Percentiles rank a stretch among this genome's conserved stretches.
These are phyloP conservation scores for Sinocyclocheilus grahami DNA, from an alignment of 2,113 vertebrate genomes.

Conservation along the genomic window DNA sequence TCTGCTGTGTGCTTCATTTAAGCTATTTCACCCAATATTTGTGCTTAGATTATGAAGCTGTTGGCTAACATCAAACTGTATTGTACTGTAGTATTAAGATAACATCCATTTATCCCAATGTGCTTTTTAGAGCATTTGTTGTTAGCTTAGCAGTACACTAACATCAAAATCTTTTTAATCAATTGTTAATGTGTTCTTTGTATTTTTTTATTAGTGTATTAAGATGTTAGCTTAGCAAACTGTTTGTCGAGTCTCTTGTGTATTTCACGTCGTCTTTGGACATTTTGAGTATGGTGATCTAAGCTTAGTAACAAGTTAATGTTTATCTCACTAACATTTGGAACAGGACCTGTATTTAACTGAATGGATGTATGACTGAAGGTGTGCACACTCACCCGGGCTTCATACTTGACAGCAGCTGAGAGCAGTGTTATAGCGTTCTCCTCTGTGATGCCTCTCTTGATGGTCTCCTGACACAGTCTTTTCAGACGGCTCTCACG, in stretches of 20 bases:
- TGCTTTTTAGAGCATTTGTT: too few relatives aligned
- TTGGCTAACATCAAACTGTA: too few relatives aligned
- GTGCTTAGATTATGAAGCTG: too few relatives aligned
- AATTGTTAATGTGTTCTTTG: not conserved
- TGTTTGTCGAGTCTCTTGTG: not conserved
- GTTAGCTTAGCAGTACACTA: too few relatives aligned
- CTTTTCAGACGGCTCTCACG: constrained; percentile 90
- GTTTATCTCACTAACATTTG: not conserved
- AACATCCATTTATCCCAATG: too few relatives aligned
- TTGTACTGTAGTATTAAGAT: too few relatives aligned
- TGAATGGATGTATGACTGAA: not conserved
- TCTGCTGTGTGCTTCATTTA: not conserved
- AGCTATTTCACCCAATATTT: not conserved
- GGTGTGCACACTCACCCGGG: constrained; percentile 81
- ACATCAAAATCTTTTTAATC: not conserved
- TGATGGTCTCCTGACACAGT: constrained; percentile 96
- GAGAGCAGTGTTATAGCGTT: constrained; percentile 95
- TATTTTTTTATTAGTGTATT: not conserved
- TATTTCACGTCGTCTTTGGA: not conserved
- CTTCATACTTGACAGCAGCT: constrained; percentile 94
- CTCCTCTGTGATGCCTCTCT: constrained; percentile 95
- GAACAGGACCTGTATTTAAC: not conserved
- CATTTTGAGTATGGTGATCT: not conserved
- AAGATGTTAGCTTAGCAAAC: not conserved
- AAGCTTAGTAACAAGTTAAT: not conserved